Base-by-base conservation (phyloP, 1,140 invertebrate species). In the Bombus terrestris region DNA sequence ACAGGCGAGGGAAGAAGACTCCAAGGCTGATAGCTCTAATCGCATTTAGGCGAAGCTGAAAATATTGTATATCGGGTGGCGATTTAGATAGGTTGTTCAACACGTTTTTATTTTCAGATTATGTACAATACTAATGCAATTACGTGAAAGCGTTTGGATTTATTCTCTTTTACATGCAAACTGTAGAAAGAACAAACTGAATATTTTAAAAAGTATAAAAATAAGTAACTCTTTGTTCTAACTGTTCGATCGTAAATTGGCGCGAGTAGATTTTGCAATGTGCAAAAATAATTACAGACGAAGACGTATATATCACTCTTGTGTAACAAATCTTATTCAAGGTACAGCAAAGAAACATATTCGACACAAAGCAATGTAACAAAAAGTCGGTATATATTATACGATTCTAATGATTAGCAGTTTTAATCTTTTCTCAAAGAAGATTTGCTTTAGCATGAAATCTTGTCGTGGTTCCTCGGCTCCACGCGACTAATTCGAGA, bases 81-180 rank as follows among this genome's bases (percentile, higher is more conserved):
- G 59, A n/a, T n/a, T 62, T 13, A 10, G 28, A 62, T 13, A 13
- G 28, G 28, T 62, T 22, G 10, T 62, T 62, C 0, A 62, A n/a
- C 12, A 13, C 28, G 28, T 28, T n/a, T n/a, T 0, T 13, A 59
- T 3, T 28, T 59, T 59, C 12, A 62, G 0, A 0, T n/a, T 3
- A 62, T n/a, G 9, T 28, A 28, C 0, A 22, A 25, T 28, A 10
- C 25, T 59, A 59, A 59, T 25, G 5, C 1, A 47, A 47, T 47
- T 18, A 47, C 35, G 10, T 9, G 25, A 59, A 59, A 59, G 25
- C 8, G 25, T 62, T 62, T 62, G 25, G 3, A 59, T 59, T 28
- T 22, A 59, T 59, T 28, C 28, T n/a, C 57, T 0, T 59, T n/a
- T n/a, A n/a, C 3, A 13, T 62, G 3, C 28, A 62, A n/a, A n/a